Evolutionary conservation across 2,113 vertebrate species (phyloP), one percentile per base, ranked within the genome.

Genomic region (Austrofundulus limnaeus): DNA sequence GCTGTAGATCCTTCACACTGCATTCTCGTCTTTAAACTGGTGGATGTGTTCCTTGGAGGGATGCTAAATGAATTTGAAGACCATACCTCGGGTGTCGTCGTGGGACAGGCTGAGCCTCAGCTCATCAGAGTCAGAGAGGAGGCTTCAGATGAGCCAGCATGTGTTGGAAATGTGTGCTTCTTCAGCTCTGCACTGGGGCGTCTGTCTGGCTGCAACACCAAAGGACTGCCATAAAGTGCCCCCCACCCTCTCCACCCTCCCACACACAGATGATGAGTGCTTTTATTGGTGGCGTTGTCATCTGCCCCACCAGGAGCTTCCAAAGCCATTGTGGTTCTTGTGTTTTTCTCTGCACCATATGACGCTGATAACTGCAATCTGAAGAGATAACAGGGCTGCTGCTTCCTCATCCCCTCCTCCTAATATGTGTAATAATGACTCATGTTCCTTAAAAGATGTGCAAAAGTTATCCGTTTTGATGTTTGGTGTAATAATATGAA

Each of bases 91-190:
- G n/a, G n/a, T n/a, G n/a, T 28, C 7, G 7, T 28, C 7, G 31
- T 34, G 31, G 10, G 8, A 34, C 31, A 9, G 31, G 31, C 9
- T 34, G 31, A 34, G 31, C 31, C 2, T 34, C 31, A 34, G 31
- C 31, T 9, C 8, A 10, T 10, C 9, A 48, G n/a, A 15, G 21
- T 17, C 12, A 37, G 57, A 24, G 49, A 41, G 31, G 16, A 47
- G 16, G 54, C 28, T 38, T 64, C 15, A 50, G 77, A 82, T 71
- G 82, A 74, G 73, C 39, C 77, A 66, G 79, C 91, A 92, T 90
- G 85, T 92, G 92, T 87, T 88, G 42, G 46, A 89, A 91, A 90
- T 80, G 85, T 88, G 82, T 77, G 71, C 70, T 59, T 81, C 77
- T 58, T 64, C 70, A 78, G 68, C 75, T 72, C 57, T 62, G 70